Evolutionary conservation across 2,888 invertebrate species (phyloP).

Genomic region (Dicycla oo): DNA sequence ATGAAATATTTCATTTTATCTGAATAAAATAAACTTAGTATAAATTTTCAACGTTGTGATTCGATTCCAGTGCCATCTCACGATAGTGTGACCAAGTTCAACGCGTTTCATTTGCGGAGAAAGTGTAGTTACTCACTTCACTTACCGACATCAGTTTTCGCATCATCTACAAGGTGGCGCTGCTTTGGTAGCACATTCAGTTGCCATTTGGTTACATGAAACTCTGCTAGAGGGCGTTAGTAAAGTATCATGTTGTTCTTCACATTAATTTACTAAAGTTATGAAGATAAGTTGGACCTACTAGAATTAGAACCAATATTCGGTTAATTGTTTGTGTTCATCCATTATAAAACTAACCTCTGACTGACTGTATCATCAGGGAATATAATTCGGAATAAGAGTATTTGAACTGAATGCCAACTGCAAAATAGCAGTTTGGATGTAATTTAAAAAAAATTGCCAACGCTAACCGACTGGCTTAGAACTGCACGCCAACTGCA

Average conservation of each 20-base stretch:
- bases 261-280: neutral
- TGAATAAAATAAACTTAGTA: too few relatives aligned
- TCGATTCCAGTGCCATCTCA: constrained; percentile 16
- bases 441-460: neutral
- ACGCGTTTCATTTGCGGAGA: neutral
- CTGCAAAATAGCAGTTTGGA: too few relatives aligned
- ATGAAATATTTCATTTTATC: too few relatives aligned
- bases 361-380: too few relatives aligned
- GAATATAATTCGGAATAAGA: neutral
- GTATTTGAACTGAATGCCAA: too few relatives aligned
- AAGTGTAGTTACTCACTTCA: neutral
- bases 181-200: neutral
- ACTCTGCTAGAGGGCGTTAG: constrained; percentile 20
- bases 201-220: neutral
- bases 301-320: neutral
- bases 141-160: neutral
- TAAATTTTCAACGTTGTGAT: neutral
- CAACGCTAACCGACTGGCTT: neutral
- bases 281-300: neutral
- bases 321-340: neutral
- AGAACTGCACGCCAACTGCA: neutral
- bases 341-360: neutral
- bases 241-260: neutral
- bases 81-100: neutral
- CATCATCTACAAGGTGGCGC: neutral